Evolutionary conservation across 1,140 invertebrate genomes (phyloP).

Genomic region (Pseudomyrmex cubaensis): DNA sequence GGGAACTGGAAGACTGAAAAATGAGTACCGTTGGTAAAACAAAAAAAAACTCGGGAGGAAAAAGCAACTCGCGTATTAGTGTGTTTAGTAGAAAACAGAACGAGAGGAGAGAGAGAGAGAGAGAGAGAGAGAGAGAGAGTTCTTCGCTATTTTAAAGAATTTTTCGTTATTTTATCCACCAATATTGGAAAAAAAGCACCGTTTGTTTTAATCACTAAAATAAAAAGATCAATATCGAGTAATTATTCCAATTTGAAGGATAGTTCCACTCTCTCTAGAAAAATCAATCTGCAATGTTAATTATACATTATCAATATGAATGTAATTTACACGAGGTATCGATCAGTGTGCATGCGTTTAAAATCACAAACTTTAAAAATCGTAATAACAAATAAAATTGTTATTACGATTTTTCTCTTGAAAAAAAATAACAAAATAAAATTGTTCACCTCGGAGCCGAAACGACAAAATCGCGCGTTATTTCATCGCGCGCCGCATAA

Average conservation of each 20-base stretch:
- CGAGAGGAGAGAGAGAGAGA: background rate
- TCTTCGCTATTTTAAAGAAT: background rate
- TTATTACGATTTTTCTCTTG: background rate
- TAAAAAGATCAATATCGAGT: background rate
- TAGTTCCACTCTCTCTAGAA: no score
- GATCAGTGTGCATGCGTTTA: background rate
- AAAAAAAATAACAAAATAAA: background rate
- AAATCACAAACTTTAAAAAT: no score
- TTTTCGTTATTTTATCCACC: background rate
- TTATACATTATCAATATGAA: no score
- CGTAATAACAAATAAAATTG: no score
- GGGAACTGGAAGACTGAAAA: slow-evolving; percentile 42
- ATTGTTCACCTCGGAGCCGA: background rate
- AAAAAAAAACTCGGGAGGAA: slow-evolving; percentile 30
- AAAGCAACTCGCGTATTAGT: slow-evolving; percentile 26
- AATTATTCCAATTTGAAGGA: background rate
- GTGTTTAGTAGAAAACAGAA: background rate
- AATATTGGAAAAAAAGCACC: background rate
- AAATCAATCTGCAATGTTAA: background rate
- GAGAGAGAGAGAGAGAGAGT: background rate
- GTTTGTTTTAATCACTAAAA: background rate
- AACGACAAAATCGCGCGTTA: slow-evolving; percentile 5
- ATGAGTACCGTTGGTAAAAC: slow-evolving; percentile 29
- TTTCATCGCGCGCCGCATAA: slow-evolving; percentile 11
- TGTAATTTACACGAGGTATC: no score